These are phyloP conservation scores for Tetramorium bicarinatum DNA, from an alignment of 2,888 invertebrate species.

Conservation along the genomic window DNA sequence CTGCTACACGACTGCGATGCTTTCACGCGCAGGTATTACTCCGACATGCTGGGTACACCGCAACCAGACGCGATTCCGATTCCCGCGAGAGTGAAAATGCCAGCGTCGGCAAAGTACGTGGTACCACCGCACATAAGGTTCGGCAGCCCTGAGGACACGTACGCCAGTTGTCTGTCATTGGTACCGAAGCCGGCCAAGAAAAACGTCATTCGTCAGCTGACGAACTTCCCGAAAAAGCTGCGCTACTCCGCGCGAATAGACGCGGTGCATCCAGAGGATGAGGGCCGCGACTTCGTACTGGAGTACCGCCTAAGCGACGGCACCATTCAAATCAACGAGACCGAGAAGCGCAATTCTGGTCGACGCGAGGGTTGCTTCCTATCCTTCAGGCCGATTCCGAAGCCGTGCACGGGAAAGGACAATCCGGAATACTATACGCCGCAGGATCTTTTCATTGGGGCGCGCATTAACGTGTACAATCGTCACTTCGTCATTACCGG, in stretches of 20 bases:
- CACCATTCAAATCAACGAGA: slow-evolving; percentile 91
- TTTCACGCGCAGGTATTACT: slow-evolving; percentile 93
- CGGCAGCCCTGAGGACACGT: slow-evolving; percentile 92
- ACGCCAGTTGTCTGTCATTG: slow-evolving; percentile 91
- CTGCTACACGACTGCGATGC: slow-evolving; percentile 93
- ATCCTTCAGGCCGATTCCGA: slow-evolving; percentile 89
- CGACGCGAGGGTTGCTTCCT: slow-evolving; percentile 91
- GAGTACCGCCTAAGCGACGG: slow-evolving; percentile 93
- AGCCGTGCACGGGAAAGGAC: slow-evolving; percentile 89
- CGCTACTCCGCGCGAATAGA: slow-evolving; percentile 93
- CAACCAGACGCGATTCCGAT: slow-evolving; percentile 85
- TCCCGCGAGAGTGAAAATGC: slow-evolving; percentile 20
- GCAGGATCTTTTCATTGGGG: slow-evolving; percentile 93
- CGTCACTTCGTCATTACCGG: slow-evolving; percentile 93
- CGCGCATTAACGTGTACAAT: slow-evolving; percentile 90
- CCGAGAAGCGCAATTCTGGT: slow-evolving; percentile 92
- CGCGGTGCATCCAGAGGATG: slow-evolving; percentile 93
- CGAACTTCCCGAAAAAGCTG: slow-evolving; percentile 89
- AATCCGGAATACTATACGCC: slow-evolving; percentile 93
- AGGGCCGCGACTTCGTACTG: slow-evolving; percentile 91
- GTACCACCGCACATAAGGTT: slow-evolving; percentile 91
- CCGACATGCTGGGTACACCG: slow-evolving; percentile 87
- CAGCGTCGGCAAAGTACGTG: slow-evolving; percentile 35
- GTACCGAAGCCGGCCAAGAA: slow-evolving; percentile 91
- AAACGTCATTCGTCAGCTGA: slow-evolving; percentile 91